Evolutionary conservation across 2,797 vertebrate species (phyloP).

Genomic region (Sebastiscus albofasciatus): DNA sequence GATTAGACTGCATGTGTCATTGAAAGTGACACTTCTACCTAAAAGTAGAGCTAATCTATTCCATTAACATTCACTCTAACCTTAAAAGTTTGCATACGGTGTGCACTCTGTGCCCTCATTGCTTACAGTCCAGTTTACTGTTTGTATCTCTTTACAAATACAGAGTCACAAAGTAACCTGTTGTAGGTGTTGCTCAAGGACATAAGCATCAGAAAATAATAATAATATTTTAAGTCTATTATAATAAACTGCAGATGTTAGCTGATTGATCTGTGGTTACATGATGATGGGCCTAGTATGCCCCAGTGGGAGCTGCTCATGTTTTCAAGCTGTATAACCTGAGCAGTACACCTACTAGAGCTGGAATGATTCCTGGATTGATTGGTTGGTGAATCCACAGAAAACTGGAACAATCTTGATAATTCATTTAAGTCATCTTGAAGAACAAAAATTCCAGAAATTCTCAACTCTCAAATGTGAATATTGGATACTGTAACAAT

Average conservation of each 20-base stretch:
- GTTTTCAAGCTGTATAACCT: constrained; percentile 1
- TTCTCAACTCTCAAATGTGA: background rate
- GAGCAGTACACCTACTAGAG: background rate
- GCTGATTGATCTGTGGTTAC: background rate
- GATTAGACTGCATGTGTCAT: too few relatives aligned
- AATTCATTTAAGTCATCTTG: background rate
- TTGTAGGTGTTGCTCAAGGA: constrained; percentile 1
- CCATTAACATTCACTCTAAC: too few relatives aligned
- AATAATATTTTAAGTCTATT: background rate
- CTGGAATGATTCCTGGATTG: background rate
- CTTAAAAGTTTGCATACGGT: too few relatives aligned
- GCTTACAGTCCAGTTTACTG: too few relatives aligned
- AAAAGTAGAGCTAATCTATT: background rate
- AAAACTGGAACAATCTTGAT: background rate
- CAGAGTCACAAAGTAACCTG: background rate
- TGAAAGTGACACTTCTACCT: too few relatives aligned
- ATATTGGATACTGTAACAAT: background rate
- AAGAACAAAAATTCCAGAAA: background rate
- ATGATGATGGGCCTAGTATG: background rate
- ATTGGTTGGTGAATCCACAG: background rate
- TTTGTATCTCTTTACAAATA: background rate
- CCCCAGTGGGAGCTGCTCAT: background rate
- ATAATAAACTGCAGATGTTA: background rate
- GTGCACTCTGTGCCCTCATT: too few relatives aligned
- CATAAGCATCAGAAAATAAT: background rate